Evolutionary conservation across 92 coral and sea anemone genomes (phyloP), one percentile per base, ranked within the genome.

Genomic region (Bergia puertoricense): DNA sequence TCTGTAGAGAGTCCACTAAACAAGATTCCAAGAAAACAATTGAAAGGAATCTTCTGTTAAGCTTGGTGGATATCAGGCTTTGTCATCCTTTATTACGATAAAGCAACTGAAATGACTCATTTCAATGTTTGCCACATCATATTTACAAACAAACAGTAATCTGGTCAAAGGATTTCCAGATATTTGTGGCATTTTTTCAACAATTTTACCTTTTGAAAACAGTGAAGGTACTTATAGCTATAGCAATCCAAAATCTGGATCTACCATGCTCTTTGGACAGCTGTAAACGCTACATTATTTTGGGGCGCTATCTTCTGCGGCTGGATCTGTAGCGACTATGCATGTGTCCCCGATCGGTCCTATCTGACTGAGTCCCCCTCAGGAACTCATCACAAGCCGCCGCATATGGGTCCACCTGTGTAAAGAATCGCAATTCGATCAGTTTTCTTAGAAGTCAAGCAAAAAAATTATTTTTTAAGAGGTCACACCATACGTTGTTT

Each of bases 381-480:
- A 96, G 91, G 83, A 96, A 95, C 71, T 96, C 99, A 59, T 95
- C 98, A 90, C 98, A 96, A 38, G 96, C 99, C 6, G 96, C 98
- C 0, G 98, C 98, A 65, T 95, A 95, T 7, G 94, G 96, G 83
- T 96, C 99, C 14, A 96, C 94, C 99, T 96, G 50, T 5, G 38
- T 56, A 45, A 23, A 80, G 48, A 16, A 74, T 0, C 86, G 5
- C 44, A 86, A 44, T 36, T 8, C 23, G 37, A 11, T 22, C 48
- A 46, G 51, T 7, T 46, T 0, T 46, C 51, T 51, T 36, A 67
- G 54, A 6, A 20, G 71, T 45, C 43, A 76, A 65, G 68, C 38
- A 22, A 10, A 16, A 16, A 0, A 68, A 68, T 36, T 2, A 68
- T 16, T 37, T 15, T n/a, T 15, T 65, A 66, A 66, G 36, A 66